Evolutionary conservation across 2,797 vertebrate genomes (phyloP).

Genomic region (Myiotriccus ornatus): DNA sequence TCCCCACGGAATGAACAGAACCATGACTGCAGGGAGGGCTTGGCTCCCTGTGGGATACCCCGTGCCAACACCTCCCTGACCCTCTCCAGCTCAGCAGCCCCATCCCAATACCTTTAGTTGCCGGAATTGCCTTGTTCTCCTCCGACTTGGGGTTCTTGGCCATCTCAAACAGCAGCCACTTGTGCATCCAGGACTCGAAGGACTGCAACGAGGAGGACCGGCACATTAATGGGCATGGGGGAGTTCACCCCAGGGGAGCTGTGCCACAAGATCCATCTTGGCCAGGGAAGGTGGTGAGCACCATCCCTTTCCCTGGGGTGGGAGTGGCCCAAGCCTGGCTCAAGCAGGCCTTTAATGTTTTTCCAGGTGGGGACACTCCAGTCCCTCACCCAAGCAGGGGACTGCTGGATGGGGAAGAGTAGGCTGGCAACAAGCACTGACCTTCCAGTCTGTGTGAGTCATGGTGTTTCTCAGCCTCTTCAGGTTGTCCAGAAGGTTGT

Average conservation of each 20-base stretch:
- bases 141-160: conserved; percentile 72
- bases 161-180: conserved; percentile 88
- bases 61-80: not conserved
- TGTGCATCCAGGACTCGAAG: conserved; percentile 86
- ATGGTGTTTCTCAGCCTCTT: conserved; percentile 73
- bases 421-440: conserved; percentile 39
- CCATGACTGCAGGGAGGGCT: accelerated
- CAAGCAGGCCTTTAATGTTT: not conserved
- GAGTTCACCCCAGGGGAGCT: accelerated
- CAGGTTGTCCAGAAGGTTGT: conserved; percentile 79
- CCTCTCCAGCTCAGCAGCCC: not conserved
- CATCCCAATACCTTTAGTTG: conserved; percentile 35
- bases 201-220: conserved; percentile 62
- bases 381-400: not conserved
- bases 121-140: conserved; percentile 3
- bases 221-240: accelerated
- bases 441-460: conserved; percentile 79
- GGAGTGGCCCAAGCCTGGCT: not conserved
- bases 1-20: not conserved
- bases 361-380: not conserved
- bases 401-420: not conserved
- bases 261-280: not conserved
- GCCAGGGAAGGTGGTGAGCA: not conserved
- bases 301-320: not conserved
- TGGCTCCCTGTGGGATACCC: not conserved